Base-by-base conservation (phyloP, 2,113 vertebrate species). In the Pangasianodon gigas region DNA sequence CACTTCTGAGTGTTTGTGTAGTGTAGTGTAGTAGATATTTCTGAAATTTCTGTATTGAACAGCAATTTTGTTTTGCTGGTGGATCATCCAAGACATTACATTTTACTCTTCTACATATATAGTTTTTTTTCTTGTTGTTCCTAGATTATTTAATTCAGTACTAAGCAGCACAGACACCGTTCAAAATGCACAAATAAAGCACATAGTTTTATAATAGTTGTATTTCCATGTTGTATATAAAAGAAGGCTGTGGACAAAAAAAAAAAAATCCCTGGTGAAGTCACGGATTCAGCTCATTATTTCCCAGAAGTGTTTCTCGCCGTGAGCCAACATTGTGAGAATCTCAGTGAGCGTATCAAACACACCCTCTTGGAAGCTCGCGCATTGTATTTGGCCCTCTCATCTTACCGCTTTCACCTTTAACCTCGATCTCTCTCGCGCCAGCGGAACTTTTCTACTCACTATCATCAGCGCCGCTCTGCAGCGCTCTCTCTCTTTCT, bases 221-320 rank as follows among this genome's bases (percentile, higher is more conserved):
- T 54, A 80, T 80, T 80, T n/a, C 41, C 75, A 26, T 79, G 9
- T 48, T 48, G 75, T 79, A n/a, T 52, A 18, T 52, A n/a, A n/a
- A 80, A 52, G 46, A 16, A 18, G n/a, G 1, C 60, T 69, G 84
- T 32, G 44, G 44, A 67, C 26, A 48, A 77, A 77, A 80, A n/a
- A 77, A 80, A n/a, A 77, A 48, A 46, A 29, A 29, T 51, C 13
- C 29, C 29, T 32, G 16, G 51, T 81, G 79, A 54, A 81, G 26
- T 81, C 79, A 32, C 29, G 13, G 29, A 37, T 56, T 77, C 37
- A 44, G 86, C 52, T 87, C 37, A 3, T 87, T 77, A 58, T 75
- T 74, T 87, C 69, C 52, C 69, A 75, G 85, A 87, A 87, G 54
- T 21, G 41, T 62, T 79, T 80, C 26, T 79, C 11, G 8, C 32